phyloP scores from a whole-genome alignment of 2,888 invertebrate species.

The Furcula furcula region DNA sequence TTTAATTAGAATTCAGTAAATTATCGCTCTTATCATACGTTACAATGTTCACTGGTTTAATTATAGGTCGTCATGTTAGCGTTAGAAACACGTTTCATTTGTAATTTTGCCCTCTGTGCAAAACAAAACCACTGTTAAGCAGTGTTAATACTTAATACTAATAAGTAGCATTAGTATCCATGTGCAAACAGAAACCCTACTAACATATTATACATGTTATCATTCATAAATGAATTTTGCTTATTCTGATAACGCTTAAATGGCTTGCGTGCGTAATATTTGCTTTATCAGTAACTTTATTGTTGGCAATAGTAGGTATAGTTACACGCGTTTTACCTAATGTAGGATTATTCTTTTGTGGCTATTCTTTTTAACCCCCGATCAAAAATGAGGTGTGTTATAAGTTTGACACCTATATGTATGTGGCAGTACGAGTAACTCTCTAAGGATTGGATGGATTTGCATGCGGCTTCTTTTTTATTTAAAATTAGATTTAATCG shows the following conservation, averaged over 20 bases:
- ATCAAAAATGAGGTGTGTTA: no score
- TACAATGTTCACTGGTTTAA: not conserved
- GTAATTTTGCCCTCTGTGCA: not conserved
- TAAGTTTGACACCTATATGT: no score
- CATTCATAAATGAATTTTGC: constrained; percentile 18
- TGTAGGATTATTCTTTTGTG: no score
- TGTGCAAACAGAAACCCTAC: not conserved
- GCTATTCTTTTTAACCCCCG: no score
- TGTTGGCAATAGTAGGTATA: not conserved
- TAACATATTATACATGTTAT: not conserved
- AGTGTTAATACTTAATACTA: no score
- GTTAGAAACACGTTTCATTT: not conserved
- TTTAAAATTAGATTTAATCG: no score
- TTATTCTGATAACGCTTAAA: constrained; percentile 28
- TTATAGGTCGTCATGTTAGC: not conserved
- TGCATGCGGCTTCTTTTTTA: no score
- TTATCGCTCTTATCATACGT: not conserved
- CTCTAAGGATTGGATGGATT: no score
- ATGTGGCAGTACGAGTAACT: no score
- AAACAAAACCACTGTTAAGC: not conserved
- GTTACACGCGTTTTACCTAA: no score
- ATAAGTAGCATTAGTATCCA: no score
- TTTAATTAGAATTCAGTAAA: no score
- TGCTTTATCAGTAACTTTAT: constrained; percentile 38
- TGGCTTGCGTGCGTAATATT: constrained; percentile 11